Percentiles rank a stretch among this genome's conserved stretches.
phyloP scores from a whole-genome alignment of 2,113 vertebrate genomes.

The Paradoxurus hermaphroditus region DNA sequence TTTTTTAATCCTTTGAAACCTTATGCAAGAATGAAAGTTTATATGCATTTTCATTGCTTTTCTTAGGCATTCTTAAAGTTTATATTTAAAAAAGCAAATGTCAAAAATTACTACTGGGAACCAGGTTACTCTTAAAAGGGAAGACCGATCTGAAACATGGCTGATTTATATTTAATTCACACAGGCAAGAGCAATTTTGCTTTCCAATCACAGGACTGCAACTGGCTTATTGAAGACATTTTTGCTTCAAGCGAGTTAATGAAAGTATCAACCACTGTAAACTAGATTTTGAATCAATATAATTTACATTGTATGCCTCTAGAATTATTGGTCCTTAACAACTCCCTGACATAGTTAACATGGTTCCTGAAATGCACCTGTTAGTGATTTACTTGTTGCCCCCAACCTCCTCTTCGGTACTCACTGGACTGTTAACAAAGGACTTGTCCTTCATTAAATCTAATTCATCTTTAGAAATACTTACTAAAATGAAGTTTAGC shows the following conservation, averaged over 20 bases:
- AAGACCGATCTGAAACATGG: background rate
- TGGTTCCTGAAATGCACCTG: background rate
- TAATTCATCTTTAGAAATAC: background rate
- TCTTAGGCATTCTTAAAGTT: background rate
- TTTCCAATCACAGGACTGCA: background rate
- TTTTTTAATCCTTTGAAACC: background rate
- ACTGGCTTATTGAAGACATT: background rate
- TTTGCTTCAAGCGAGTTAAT: conserved; percentile 24
- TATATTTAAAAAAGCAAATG: background rate
- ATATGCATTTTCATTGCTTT: background rate
- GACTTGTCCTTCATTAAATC: background rate
- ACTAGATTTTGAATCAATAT: background rate
- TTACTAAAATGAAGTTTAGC: background rate
- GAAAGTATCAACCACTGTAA: conserved; percentile 5
- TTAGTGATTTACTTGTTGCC: background rate
- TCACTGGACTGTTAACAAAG: background rate
- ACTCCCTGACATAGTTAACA: background rate
- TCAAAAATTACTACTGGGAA: background rate
- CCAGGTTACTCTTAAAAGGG: background rate
- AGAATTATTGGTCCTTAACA: background rate
- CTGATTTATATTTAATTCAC: background rate
- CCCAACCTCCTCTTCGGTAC: background rate
- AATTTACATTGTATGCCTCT: conserved; percentile 14
- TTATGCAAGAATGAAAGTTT: background rate
- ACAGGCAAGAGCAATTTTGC: background rate